Evolutionary conservation across 2,113 vertebrate species (phyloP).

Genomic region (Gymnarchus niloticus): DNA sequence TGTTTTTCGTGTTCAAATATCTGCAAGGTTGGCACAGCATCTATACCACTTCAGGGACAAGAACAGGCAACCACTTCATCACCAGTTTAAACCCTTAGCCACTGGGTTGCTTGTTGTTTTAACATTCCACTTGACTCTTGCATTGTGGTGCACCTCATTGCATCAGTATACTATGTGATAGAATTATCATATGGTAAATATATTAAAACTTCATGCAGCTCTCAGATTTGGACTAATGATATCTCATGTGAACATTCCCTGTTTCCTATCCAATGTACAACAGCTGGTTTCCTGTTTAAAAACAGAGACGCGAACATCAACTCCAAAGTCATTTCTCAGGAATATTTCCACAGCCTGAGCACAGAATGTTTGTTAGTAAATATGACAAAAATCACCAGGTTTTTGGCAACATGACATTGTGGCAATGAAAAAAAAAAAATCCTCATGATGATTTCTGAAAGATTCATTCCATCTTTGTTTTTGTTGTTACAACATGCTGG

Average conservation of each 20-base stretch:
- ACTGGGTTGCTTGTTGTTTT: no score
- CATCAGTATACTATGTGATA: background rate
- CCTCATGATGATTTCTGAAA: background rate
- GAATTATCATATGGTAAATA: background rate
- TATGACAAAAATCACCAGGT: background rate
- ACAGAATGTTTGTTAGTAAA: background rate
- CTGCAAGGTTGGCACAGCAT: no score
- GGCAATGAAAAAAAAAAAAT: background rate
- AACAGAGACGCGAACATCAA: background rate
- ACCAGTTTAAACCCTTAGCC: no score
- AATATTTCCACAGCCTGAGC: background rate
- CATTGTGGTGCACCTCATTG: background rate
- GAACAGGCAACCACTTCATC: no score
- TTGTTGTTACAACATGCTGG: background rate
- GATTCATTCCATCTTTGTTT: background rate
- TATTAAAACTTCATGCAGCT: background rate
- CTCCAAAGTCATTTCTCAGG: background rate
- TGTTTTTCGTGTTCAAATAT: no score
- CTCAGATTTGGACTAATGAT: background rate
- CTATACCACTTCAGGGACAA: no score
- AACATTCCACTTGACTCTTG: no score
- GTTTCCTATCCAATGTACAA: background rate
- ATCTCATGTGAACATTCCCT: background rate
- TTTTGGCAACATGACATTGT: background rate
- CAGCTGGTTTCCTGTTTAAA: background rate